Evolutionary conservation across 2,888 invertebrate species (phyloP).

Genomic region (Drosophila histrio): DNA sequence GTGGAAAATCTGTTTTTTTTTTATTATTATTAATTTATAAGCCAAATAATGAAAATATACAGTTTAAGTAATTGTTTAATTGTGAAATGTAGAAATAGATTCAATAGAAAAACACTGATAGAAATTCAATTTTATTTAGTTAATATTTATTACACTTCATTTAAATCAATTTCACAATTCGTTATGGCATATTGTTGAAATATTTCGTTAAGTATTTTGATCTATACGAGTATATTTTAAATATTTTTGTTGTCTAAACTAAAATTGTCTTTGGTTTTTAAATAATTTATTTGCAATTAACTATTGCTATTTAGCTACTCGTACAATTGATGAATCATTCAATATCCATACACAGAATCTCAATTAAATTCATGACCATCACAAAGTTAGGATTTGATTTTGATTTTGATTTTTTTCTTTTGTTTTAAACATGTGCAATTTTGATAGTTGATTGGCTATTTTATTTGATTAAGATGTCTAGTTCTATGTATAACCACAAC

Average conservation of each 20-base stretch:
- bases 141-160: constrained; percentile 43
- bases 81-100: background rate
- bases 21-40: too few species aligned
- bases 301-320: constrained; percentile 49
- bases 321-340: constrained; percentile 26
- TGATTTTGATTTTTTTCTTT: constrained; percentile 21
- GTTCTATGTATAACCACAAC: constrained; percentile 63
- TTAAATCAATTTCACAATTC: constrained; percentile 52
- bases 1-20: too few species aligned
- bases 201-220: constrained; percentile 6
- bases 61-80: too few species aligned
- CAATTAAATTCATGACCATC: constrained; percentile 76
- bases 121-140: constrained; percentile 37
- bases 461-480: constrained; percentile 34
- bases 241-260: constrained; percentile 58
- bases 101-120: background rate
- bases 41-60: too few species aligned
- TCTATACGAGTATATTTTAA: constrained; percentile 22
- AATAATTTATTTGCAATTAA: constrained; percentile 33
- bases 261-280: constrained; percentile 21
- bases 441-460: constrained; percentile 39
- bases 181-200: constrained; percentile 31
- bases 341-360: constrained; percentile 51
- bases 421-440: constrained; percentile 15
- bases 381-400: constrained; percentile 76